Conservation (phyloP, 2,888 invertebrate genomes). For the Tipula lateralis region DNA sequence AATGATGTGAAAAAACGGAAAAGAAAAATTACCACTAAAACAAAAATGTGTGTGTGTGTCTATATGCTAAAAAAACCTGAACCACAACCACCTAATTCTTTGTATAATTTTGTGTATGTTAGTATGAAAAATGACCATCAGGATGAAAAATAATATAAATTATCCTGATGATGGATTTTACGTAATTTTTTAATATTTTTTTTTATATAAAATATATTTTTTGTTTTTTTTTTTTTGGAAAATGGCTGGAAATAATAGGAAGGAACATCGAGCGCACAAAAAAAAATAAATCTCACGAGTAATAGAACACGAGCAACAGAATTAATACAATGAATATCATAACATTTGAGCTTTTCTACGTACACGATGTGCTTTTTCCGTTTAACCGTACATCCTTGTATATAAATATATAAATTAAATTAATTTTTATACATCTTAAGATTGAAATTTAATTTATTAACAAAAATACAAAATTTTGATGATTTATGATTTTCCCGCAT, state of each 20-base stretch:
- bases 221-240: background rate
- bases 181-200: constrained; percentile 2
- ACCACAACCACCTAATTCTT: background rate
- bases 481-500: constrained; percentile 4
- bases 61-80: background rate
- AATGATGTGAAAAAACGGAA: background rate
- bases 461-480: background rate
- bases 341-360: background rate
- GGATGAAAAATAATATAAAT: background rate
- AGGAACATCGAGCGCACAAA: background rate
- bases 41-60: background rate
- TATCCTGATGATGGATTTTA: constrained; percentile 24
- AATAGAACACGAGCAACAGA: background rate
- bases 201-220: background rate
- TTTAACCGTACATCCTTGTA: background rate
- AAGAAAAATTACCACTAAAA: background rate
- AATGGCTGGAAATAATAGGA: background rate
- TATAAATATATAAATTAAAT: background rate
- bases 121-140: background rate
- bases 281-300: background rate
- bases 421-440: background rate
- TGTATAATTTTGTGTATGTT: background rate
- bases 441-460: constrained; percentile 24
- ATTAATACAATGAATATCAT: background rate
- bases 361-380: background rate